These are phyloP conservation scores for Carassius gibelio DNA, from an alignment of 2,113 vertebrate species.

Conservation along the genomic window DNA sequence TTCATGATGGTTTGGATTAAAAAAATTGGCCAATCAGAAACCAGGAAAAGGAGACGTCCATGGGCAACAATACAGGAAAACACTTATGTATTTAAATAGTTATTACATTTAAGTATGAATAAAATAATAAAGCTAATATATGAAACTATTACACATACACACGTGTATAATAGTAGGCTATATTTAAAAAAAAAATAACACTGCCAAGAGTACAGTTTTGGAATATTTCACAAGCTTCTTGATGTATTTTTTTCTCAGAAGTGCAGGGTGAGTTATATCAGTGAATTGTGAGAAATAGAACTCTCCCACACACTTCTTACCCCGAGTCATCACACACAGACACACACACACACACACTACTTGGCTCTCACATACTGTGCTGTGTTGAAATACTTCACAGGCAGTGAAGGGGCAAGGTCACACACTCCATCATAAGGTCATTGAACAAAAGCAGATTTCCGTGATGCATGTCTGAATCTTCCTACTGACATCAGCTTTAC, in stretches of 20 bases:
- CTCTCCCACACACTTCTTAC: constrained; percentile 57
- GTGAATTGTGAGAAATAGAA: constrained; percentile 62
- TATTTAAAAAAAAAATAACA: too few relatives aligned
- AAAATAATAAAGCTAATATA: too few relatives aligned
- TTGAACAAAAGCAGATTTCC: constrained; percentile 46
- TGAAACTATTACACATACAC: too few relatives aligned
- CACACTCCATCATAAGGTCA: constrained; percentile 41
- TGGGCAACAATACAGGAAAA: background rate
- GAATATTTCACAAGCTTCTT: constrained; percentile 19
- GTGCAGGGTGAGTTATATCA: constrained; percentile 49
- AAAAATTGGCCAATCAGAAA: background rate
- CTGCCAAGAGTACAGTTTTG: background rate
- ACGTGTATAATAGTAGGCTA: too few relatives aligned
- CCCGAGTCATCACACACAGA: constrained; percentile 45
- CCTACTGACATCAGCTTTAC: constrained; percentile 36
- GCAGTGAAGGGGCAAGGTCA: constrained; percentile 44
- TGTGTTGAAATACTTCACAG: constrained; percentile 32
- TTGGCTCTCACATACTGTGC: constrained; percentile 34
- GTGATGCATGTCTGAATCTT: constrained; percentile 27
- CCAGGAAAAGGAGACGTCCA: too few relatives aligned
- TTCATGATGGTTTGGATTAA: constrained; percentile 27
- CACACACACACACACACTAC: constrained; percentile 37
- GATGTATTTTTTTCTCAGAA: constrained; percentile 5
- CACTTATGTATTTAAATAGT: background rate
- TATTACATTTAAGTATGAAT: too few relatives aligned